Base-by-base conservation (phyloP, 2,797 vertebrate genomes). In the Sebastiscus albofasciatus region DNA sequence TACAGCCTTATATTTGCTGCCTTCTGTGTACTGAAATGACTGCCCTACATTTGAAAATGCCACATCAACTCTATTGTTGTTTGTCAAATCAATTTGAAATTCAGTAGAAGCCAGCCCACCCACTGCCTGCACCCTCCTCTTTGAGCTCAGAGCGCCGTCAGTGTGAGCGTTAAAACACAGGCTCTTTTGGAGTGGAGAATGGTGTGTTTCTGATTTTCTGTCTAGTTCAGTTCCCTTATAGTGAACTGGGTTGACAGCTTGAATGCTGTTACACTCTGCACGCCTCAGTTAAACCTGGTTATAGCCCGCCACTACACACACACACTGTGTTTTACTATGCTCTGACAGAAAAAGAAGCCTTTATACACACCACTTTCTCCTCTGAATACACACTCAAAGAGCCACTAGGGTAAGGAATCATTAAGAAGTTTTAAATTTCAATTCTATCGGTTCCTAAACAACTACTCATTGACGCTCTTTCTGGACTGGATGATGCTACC, bases 31-130 rank as follows among this genome's bases (percentile, higher is more conserved):
- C 18, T 56, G 29, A 89, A 83, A 85, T 79, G 77, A 79, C 76
- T 88, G 87, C 59, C 79, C 89, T 87, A 87, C 85, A 87, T 93
- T 86, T 82, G 61, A 81, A 91, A 91, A 89, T 88, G 88, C 85
- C 89, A 91, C 85, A 87, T 91, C 84, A 90, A 88, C 87, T 90
- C 73, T 54, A 84, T 88, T 90, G 89, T 80, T 92, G 75, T 91
- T 91, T 91, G 82, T 89, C 75, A 88, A 85, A 89, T 79, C 75
- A 77, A 85, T 87, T 84, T 83, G 75, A 80, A 83, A 85, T 88
- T 85, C 80, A 72, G 64, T 75, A 82, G 58, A 89, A 86, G 77
- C 64, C 59, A 75, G 75, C 83, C 86, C 87, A 84, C 91, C 90
- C 87, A 87, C 89, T 75, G 58, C 67, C 77, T 13, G 61, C 61